Evolutionary conservation across 2,888 invertebrate species (phyloP).

Genomic region (Apodemia duryi): DNA sequence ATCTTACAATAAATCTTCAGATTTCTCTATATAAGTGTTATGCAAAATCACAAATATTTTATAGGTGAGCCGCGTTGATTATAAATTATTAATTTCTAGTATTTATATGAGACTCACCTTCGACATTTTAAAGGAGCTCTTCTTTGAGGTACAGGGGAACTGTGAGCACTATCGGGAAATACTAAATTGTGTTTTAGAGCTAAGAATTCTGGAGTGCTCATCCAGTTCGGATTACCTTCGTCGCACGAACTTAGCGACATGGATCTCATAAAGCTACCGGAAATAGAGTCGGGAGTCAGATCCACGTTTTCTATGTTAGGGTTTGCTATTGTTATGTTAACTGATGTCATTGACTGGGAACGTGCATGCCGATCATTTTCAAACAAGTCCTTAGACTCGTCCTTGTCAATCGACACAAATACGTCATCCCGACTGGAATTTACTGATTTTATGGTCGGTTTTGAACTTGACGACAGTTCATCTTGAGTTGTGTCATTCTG

Average conservation of each 20-base stretch:
- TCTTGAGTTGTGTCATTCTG: slow-evolving; percentile 66
- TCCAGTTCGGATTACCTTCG: slow-evolving; percentile 88
- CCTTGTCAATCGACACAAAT: slow-evolving; percentile 59
- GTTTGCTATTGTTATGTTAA: slow-evolving; percentile 84
- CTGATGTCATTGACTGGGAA: slow-evolving; percentile 81
- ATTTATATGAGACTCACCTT: slow-evolving; percentile 50
- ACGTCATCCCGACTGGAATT: slow-evolving; percentile 61
- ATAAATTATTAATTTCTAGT: not conserved
- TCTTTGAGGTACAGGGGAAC: slow-evolving; percentile 85
- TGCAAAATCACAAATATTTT: no score
- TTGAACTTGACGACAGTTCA: slow-evolving; percentile 60
- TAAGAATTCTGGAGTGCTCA: slow-evolving; percentile 88
- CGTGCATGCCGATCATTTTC: slow-evolving; percentile 67
- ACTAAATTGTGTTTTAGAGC: slow-evolving; percentile 89
- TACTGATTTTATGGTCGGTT: slow-evolving; percentile 60
- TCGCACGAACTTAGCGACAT: slow-evolving; percentile 83
- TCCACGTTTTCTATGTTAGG: slow-evolving; percentile 86
- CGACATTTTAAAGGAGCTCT: slow-evolving; percentile 82
- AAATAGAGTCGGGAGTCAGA: slow-evolving; percentile 81
- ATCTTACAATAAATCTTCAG: no score
- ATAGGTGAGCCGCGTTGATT: not conserved
- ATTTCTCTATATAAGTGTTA: no score
- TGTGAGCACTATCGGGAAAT: slow-evolving; percentile 89
- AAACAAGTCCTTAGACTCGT: slow-evolving; percentile 56
- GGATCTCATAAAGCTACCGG: slow-evolving; percentile 80